A percentile compares a stretch with the other conserved stretches of the same genome.
These are phyloP conservation scores for Scelioninae gen. 2 DNA, from an alignment of 2,888 invertebrate genomes.

Conservation along the genomic window DNA sequence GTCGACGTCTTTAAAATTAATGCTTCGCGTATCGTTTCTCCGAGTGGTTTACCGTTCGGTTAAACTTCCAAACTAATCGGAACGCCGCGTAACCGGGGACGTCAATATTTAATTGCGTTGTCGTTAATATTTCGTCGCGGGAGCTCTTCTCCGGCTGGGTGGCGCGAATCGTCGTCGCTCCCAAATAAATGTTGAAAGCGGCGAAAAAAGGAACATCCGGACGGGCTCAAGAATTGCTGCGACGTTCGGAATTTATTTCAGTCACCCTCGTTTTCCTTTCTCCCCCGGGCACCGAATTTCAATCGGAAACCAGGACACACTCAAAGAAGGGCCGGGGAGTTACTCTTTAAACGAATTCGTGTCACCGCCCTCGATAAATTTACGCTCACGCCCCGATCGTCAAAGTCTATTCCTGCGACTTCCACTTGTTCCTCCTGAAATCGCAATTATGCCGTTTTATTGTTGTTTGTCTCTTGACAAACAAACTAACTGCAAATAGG, in stretches of 20 bases:
- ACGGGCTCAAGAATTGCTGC: conserved; percentile 27
- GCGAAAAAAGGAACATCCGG: conserved; percentile 14
- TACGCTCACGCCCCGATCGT: conserved; percentile 54
- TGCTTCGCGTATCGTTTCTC: conserved; percentile 46
- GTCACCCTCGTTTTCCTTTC: conserved; percentile 49
- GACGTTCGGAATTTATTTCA: conserved; percentile 56
- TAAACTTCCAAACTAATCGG: conserved; percentile 48
- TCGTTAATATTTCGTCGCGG: conserved; percentile 38
- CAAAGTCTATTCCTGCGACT: conserved; percentile 28
- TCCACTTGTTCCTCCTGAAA: conserved; percentile 23
- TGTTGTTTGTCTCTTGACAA: not conserved
- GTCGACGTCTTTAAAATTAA: conserved; percentile 50
- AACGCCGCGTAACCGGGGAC: conserved; percentile 28
- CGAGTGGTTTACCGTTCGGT: conserved; percentile 23
- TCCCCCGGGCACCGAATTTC: conserved; percentile 58
- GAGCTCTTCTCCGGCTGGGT: not conserved
- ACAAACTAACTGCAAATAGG: not conserved
- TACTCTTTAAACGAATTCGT: conserved; percentile 53
- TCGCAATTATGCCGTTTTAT: conserved; percentile 30
- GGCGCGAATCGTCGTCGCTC: conserved; percentile 3
- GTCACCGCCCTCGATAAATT: conserved; percentile 59
- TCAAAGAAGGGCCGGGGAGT: conserved; percentile 32
- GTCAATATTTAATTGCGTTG: conserved; percentile 50
- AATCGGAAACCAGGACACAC: conserved; percentile 52
- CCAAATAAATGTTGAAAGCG: conserved; percentile 1